Evolutionary conservation across 2,888 invertebrate genomes (phyloP), one percentile per base, ranked within the genome.

Genomic region (Drosophila anomelani): DNA sequence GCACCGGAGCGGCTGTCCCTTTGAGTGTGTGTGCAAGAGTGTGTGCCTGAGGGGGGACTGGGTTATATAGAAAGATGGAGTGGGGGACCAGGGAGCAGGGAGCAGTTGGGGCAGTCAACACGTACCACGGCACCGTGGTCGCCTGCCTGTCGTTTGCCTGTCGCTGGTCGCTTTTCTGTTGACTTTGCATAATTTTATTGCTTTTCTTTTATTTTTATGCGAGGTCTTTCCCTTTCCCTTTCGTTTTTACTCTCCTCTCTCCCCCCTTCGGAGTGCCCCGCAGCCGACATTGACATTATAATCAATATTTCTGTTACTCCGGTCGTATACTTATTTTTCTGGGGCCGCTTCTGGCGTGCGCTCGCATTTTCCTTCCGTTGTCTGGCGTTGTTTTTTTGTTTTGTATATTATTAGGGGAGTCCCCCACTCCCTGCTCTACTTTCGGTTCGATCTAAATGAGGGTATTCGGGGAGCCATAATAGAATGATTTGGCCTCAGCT

Each of bases 171-270:
- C 75, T 76, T 85, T 88, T 88, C 84, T 86, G 88, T 88, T 86
- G 88, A 88, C 87, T 88, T 86, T 88, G 86, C 87, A 88, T 88
- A 86, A 86, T 86, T 86, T 86, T 86, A 88, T 86, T 88, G 85
- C 81, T 88, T 88, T 86, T 86, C 85, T 86, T 88, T 85, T 84
- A 83, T 84, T 86, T 86, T 85, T 86, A 84, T 88, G 81, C 77
- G 84, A 53, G 66, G 36, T 36, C 44, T 44, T 13, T 36, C 29
- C 12, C 68, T 71, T 77, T 70, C 78, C 79, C 64, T 53, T 53
- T 53, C 51, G 36, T 20, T 34, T 17, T 66, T 23, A 43, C 72
- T 29, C 23, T 1, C 17, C 8, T 8, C 29, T 8, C 29, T 29
- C 26, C 46, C 41, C 12, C 4, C 23, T 4, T 2, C 12, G n/a